phyloP scores from a whole-genome alignment of 2,113 vertebrate species.

The Probosciger aterrimus region DNA sequence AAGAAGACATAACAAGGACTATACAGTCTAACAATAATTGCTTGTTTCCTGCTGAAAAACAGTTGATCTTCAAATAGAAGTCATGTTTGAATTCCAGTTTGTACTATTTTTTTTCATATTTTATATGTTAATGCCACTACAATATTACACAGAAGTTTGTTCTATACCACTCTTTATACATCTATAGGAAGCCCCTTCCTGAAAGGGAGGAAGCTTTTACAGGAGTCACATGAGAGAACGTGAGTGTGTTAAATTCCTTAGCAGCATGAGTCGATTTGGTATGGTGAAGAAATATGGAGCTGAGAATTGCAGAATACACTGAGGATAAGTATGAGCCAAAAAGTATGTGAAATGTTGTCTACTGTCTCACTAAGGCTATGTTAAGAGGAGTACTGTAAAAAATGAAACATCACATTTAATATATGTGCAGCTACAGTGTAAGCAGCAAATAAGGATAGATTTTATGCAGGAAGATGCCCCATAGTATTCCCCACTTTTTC shows the following conservation, averaged over 20 bases:
- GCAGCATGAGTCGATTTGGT: not conserved
- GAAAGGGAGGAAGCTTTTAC: not conserved
- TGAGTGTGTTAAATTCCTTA: not conserved
- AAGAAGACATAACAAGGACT: not conserved
- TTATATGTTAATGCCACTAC: not conserved
- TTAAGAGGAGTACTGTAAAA: not conserved
- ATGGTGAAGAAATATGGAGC: not conserved
- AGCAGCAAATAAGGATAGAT: not conserved
- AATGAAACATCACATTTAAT: not conserved
- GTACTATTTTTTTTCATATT: not conserved
- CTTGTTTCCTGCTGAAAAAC: not conserved
- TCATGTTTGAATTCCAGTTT: not conserved
- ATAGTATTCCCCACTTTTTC: not conserved
- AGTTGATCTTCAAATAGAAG: not conserved
- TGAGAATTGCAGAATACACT: not conserved
- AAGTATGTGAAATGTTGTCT: not conserved
- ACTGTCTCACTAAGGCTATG: not conserved
- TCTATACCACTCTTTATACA: not conserved
- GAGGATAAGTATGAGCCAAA: not conserved
- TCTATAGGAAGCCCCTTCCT: not conserved
- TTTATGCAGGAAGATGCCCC: not conserved
- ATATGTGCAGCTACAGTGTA: not conserved
- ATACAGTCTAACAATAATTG: not conserved
- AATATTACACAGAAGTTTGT: not conserved
- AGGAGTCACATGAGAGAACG: not conserved